Percentiles rank a stretch among this genome's conserved stretches.
Conservation (phyloP, 2,888 invertebrate species). For the Zaprionus lineosus region DNA sequence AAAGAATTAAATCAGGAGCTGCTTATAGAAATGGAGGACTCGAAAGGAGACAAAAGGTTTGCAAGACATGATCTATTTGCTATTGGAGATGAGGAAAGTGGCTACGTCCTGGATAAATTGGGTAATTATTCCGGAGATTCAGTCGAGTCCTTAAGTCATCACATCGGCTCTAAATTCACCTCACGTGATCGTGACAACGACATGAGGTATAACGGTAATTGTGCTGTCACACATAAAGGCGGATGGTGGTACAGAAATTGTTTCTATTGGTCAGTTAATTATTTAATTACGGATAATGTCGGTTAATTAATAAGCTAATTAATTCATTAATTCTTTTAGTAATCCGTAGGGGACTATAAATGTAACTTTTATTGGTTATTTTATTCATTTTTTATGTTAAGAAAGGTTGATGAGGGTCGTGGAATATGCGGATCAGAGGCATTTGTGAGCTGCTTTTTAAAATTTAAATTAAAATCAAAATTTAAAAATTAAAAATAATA, state of each 20-base stretch:
- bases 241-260: slow-evolving; percentile 49
- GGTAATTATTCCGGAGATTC: slow-evolving; percentile 28
- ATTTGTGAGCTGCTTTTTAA: no score
- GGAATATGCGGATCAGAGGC: no score
- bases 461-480: no score
- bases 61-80: slow-evolving; percentile 36
- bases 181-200: slow-evolving; percentile 41
- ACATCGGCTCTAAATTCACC: slow-evolving; percentile 31
- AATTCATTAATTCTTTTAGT: no score
- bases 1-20: slow-evolving; percentile 23
- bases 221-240: slow-evolving; percentile 15
- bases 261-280: slow-evolving; percentile 39
- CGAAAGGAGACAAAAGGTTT: background rate
- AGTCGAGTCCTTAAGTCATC: slow-evolving; percentile 33
- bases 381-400: no score
- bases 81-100: slow-evolving; percentile 16
- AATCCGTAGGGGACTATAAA: no score
- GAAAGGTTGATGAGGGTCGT: no score
- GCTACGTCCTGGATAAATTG: slow-evolving; percentile 15
- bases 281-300: no score
- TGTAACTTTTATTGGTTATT: no score
- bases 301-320: no score
- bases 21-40: slow-evolving; percentile 29
- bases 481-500: no score
- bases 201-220: background rate